Percentiles rank a stretch among this genome's conserved stretches.
phyloP scores from a whole-genome alignment of 2,888 invertebrate species.

The Gandaritis pyraliata region DNA sequence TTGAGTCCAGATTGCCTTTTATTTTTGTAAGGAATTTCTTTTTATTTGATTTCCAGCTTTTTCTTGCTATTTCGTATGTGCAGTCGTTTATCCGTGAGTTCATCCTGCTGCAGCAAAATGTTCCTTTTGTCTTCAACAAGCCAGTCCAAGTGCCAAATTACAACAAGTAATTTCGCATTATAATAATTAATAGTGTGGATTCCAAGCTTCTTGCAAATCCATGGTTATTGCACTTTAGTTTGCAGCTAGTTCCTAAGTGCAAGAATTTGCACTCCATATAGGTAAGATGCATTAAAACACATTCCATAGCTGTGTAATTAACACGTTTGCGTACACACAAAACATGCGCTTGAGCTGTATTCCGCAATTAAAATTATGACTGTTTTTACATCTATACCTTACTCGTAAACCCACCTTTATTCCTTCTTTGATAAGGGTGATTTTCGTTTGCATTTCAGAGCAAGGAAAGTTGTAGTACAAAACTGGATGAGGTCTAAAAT shows the following conservation, averaged over 20 bases:
- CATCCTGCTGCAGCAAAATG: too few relatives aligned
- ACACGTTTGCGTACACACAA: slow-evolving; percentile 69
- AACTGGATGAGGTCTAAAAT: slow-evolving; percentile 67
- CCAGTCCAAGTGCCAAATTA: too few relatives aligned
- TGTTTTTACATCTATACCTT: slow-evolving; percentile 26
- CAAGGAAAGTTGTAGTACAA: slow-evolving; percentile 48
- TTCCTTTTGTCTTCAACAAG: too few relatives aligned
- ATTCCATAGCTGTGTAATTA: slow-evolving; percentile 70
- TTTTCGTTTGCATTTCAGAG: slow-evolving; percentile 39
- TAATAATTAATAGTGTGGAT: background rate
- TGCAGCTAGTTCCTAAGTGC: slow-evolving; percentile 47
- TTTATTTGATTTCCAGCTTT: too few relatives aligned
- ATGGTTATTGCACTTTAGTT: slow-evolving; percentile 17
- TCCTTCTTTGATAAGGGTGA: slow-evolving; percentile 40
- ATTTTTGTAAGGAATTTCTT: too few relatives aligned
- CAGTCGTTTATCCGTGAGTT: too few relatives aligned
- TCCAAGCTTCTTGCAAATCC: background rate
- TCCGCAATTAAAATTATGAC: slow-evolving; percentile 73
- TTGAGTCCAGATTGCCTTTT: too few relatives aligned
- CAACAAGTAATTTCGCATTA: too few relatives aligned
- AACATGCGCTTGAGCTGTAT: slow-evolving; percentile 59
- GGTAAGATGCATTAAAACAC: slow-evolving; percentile 59
- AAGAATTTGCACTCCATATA: slow-evolving; percentile 70
- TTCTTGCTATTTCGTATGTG: too few relatives aligned
- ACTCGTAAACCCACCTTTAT: slow-evolving; percentile 32